Base-by-base conservation (phyloP, 2,888 invertebrate species). In the Oscheius sp. region DNA sequence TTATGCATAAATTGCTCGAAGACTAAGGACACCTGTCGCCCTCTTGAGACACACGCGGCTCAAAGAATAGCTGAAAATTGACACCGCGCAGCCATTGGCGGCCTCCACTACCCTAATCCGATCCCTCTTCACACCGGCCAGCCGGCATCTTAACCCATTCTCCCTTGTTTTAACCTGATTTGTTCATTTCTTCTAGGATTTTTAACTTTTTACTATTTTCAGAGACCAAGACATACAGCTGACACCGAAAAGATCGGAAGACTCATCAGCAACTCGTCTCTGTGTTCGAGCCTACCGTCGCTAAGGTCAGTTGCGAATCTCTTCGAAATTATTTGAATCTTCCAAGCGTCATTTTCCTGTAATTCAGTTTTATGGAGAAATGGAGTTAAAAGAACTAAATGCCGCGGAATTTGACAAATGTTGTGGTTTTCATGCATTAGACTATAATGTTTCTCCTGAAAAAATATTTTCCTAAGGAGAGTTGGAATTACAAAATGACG, bases 231-330 rank as follows among this genome's bases (percentile, higher is more conserved):
- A 27, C n/a, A 25, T 17, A 42, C 39, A 2, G 45, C 17, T 20
- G 42, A 42, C 23, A 17, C 45, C 12, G 61, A 80, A 42, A 70
- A 73, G 67, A 57, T 80, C 63, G 73, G 76, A 57, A 70, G 80
- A 25, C 69, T 80, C 15, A 76, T 74, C 31, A 75, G 75, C 52
- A 73, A 52, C 15, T 71, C 71, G n/a, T 75, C 75, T 5, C 46
- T 78, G 1, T 74, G 69, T 55, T 76, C 76, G 37, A 78, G 75
- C 65, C 69, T 76, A 55, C 76, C 78, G 20, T 76, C 76, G 15
- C 65, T 78, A 53, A 76, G 74, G 74, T 69, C 52, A 25, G 53
- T 12, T 25, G 8, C 17, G 55, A 29, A 6, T 17, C 4, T 33
- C 17, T 48, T 48, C 48, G 20, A n/a, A n/a, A n/a, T n/a, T n/a